Evolutionary conservation across 1,140 invertebrate species (phyloP).

Genomic region (Drosophila sturtevanti): DNA sequence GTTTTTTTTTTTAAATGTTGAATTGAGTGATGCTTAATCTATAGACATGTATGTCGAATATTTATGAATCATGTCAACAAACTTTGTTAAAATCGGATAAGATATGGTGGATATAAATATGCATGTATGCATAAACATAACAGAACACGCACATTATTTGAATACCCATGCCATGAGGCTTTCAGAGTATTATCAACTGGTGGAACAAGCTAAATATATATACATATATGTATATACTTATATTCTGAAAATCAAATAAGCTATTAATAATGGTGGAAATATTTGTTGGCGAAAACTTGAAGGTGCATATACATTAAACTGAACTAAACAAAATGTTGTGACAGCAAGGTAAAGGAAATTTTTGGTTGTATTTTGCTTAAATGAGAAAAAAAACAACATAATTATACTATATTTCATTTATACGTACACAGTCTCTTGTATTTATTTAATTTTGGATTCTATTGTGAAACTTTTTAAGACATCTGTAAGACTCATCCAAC

Average conservation of each 20-base stretch:
- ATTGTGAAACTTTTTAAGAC: constrained; percentile 1
- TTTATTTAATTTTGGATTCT: neutral
- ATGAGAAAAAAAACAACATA: too few relatives aligned
- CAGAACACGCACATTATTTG: constrained; percentile 4
- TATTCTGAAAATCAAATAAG: too few relatives aligned
- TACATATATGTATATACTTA: too few relatives aligned
- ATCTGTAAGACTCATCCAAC: constrained; percentile 5
- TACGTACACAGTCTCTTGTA: neutral
- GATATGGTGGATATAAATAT: neutral
- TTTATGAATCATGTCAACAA: neutral
- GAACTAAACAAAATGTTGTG: neutral
- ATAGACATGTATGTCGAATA: neutral
- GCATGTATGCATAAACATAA: neutral
- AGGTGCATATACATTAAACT: neutral
- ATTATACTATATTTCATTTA: neutral
- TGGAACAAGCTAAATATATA: neutral
- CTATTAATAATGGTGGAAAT: too few relatives aligned
- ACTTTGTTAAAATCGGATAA: neutral
- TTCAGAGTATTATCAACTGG: neutral
- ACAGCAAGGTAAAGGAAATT: neutral
- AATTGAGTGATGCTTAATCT: too few relatives aligned
- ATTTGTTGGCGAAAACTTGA: neutral
- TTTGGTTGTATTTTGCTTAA: constrained; percentile 1
- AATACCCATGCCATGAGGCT: neutral
- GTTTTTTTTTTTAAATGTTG: too few relatives aligned